Evolutionary conservation across 1,140 invertebrate species (phyloP).

Genomic region (Gerris buenoi): DNA sequence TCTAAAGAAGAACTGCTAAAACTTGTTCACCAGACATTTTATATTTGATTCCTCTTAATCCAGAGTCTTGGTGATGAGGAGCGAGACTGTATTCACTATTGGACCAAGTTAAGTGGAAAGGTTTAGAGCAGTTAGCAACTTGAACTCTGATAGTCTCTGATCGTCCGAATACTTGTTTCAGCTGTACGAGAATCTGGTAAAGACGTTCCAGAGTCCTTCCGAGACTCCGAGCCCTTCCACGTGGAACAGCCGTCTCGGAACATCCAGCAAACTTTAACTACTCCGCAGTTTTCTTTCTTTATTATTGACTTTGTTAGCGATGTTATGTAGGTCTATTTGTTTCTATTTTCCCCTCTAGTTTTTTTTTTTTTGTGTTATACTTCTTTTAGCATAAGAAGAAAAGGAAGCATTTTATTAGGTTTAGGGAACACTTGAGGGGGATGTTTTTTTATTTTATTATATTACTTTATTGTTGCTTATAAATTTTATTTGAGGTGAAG

Average conservation of each 20-base stretch:
- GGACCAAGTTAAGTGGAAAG: background rate
- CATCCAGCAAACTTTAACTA: too few species aligned
- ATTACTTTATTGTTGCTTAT: too few species aligned
- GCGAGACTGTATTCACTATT: background rate
- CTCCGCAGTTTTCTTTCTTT: background rate
- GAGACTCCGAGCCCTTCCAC: background rate
- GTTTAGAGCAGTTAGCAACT: background rate
- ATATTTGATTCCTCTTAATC: too few species aligned
- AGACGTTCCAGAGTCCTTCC: background rate
- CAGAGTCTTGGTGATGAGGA: background rate
- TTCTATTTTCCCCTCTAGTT: background rate
- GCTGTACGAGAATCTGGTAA: constrained; percentile 6
- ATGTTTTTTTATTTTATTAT: too few species aligned
- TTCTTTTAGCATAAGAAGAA: background rate
- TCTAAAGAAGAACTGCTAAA: too few species aligned
- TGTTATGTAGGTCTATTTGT: background rate
- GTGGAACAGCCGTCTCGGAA: too few species aligned
- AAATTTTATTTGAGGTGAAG: too few species aligned
- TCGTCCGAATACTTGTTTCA: background rate
- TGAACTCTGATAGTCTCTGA: too few species aligned
- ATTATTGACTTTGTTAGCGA: background rate
- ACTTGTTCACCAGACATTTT: too few species aligned
- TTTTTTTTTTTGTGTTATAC: background rate
- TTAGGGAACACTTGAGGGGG: background rate
- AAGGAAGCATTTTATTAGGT: background rate